phyloP scores from a whole-genome alignment of 2,113 vertebrate species.

The Serilophus lunatus region DNA sequence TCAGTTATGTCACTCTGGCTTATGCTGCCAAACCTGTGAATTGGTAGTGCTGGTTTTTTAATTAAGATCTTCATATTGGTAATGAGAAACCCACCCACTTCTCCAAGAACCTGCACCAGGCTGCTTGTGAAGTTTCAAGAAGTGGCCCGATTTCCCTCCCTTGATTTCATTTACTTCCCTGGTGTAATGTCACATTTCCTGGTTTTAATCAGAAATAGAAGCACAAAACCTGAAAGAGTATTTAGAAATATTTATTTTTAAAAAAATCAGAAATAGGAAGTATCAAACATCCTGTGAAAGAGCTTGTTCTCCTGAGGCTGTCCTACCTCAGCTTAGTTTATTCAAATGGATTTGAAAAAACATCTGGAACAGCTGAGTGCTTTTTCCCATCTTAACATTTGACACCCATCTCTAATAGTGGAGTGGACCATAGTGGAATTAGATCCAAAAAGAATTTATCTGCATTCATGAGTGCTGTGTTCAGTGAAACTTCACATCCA shows the following conservation, averaged over 20 bases:
- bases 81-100: neutral
- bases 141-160: neutral
- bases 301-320: neutral
- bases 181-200: neutral
- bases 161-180: neutral
- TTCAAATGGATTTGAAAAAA: constrained; percentile 9
- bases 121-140: neutral
- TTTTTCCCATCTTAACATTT: neutral
- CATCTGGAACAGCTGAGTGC: neutral
- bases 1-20: neutral
- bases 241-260: neutral
- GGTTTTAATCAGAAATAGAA: neutral
- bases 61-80: neutral
- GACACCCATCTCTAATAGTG: constrained; percentile 17
- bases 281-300: neutral
- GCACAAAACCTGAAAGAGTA: neutral
- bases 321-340: constrained; percentile 6
- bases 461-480: constrained; percentile 3
- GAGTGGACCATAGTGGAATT: constrained; percentile 8
- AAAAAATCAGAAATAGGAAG: neutral
- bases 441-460: constrained; percentile 49
- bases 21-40: neutral
- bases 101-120: neutral
- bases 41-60: neutral
- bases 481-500: constrained; percentile 57